Evolutionary conservation across 1,140 invertebrate genomes (phyloP).

Genomic region (Cherax destructor): DNA sequence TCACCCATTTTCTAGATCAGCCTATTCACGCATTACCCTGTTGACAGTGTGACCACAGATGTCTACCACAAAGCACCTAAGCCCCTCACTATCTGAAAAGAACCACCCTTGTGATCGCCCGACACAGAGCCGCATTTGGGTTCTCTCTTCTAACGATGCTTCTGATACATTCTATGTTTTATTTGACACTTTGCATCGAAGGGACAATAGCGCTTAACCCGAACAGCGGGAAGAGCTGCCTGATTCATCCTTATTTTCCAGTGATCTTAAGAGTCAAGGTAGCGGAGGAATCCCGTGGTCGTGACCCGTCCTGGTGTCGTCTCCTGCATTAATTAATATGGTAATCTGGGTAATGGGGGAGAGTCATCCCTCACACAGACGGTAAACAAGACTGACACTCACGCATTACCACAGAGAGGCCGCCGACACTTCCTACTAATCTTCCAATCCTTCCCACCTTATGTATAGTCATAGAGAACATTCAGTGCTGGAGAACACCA

Average conservation of each 20-base stretch:
- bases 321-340: conserved; percentile 64
- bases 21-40: conserved; percentile 48
- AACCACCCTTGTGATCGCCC: neutral
- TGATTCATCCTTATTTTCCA: conserved; percentile 12
- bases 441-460: too few species aligned
- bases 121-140: neutral
- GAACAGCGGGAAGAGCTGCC: neutral
- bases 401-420: neutral
- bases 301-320: neutral
- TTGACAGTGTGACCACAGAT: conserved; percentile 58
- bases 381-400: conserved; percentile 59
- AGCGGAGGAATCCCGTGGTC: neutral
- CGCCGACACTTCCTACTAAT: neutral
- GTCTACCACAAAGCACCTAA: neutral
- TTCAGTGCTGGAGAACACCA: too few species aligned
- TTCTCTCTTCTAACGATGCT: neutral
- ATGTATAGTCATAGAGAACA: too few species aligned
- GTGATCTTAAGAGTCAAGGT: conserved; percentile 8
- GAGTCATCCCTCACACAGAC: conserved; percentile 61
- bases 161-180: conserved; percentile 42
- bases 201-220: conserved; percentile 40
- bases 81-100: neutral
- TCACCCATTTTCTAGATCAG: conserved; percentile 35
- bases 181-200: conserved; percentile 49
- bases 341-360: conserved; percentile 61